A percentile compares a stretch with the other conserved stretches of the same genome.
Evolutionary conservation across 2,113 vertebrate species (phyloP).

Genomic region (Plestiodon gilberti): DNA sequence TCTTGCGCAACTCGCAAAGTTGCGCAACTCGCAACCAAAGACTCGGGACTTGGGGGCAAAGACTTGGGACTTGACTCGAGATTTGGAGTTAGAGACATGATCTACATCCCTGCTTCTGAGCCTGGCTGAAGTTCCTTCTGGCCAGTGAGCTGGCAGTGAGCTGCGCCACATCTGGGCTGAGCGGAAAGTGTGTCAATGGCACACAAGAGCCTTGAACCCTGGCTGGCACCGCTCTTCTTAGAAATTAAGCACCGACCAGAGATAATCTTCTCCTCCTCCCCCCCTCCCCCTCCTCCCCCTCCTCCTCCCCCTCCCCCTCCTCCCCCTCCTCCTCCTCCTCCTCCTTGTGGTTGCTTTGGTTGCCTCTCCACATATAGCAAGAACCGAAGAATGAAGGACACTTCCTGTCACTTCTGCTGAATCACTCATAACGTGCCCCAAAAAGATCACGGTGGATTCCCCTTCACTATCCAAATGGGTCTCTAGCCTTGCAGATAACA

Average conservation of each 20-base stretch:
- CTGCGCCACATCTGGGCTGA: neutral
- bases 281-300: neutral
- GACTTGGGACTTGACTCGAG: too few relatives aligned
- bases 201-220: neutral
- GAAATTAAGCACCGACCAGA: neutral
- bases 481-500: neutral
- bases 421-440: neutral
- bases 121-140: neutral
- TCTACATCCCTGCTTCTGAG: too few relatives aligned
- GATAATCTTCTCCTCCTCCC: neutral
- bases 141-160: neutral
- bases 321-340: neutral
- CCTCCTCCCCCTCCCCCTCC: neutral
- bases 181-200: neutral
- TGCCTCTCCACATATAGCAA: constrained; percentile 1
- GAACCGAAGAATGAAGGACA: constrained; percentile 18
- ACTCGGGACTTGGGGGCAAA: too few relatives aligned
- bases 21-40: too few relatives aligned
- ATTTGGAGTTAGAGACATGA: too few relatives aligned
- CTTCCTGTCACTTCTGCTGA: constrained; percentile 16
- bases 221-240: neutral
- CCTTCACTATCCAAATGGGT: neutral
- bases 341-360: neutral
- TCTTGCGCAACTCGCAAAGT: too few relatives aligned
- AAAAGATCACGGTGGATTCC: neutral